Conservation (phyloP, 1,140 invertebrate genomes). For the Palaemon carinicauda region DNA sequence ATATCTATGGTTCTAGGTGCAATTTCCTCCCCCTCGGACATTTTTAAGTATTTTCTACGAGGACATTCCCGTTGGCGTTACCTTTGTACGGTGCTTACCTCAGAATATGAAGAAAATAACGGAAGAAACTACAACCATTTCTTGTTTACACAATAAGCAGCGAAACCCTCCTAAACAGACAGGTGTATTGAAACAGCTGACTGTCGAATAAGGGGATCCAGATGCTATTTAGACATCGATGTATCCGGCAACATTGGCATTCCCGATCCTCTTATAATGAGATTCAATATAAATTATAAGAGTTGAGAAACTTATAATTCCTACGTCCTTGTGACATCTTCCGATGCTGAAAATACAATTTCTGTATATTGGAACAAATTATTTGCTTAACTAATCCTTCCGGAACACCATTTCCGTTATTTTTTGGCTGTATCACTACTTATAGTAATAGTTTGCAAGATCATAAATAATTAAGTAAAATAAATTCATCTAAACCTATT, state of each 20-base stretch:
- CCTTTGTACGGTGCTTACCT: slow-evolving; percentile 10
- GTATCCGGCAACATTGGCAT: too few relatives aligned
- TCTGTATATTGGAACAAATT: too few relatives aligned
- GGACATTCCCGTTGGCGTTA: neutral
- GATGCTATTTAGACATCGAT: neutral
- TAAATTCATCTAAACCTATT: too few relatives aligned
- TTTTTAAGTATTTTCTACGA: too few relatives aligned
- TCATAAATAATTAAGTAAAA: too few relatives aligned
- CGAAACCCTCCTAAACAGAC: neutral
- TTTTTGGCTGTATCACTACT: too few relatives aligned
- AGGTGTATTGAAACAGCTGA: slow-evolving; percentile 30
- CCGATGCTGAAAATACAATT: neutral
- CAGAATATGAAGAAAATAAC: slow-evolving; percentile 27
- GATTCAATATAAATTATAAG: neutral
- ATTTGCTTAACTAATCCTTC: too few relatives aligned
- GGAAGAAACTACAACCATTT: slow-evolving; percentile 45
- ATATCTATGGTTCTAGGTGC: neutral
- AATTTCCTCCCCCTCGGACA: neutral
- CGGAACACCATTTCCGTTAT: too few relatives aligned
- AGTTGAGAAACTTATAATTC: neutral
- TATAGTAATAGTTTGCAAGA: too few relatives aligned
- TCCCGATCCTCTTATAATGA: too few relatives aligned
- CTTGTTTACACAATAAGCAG: slow-evolving; percentile 45
- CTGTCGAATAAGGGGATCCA: neutral
- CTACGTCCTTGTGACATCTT: slow-evolving; percentile 52